These are phyloP conservation scores for Podarcis lilfordi DNA, from an alignment of 2,797 vertebrate genomes.

Conservation along the genomic window DNA sequence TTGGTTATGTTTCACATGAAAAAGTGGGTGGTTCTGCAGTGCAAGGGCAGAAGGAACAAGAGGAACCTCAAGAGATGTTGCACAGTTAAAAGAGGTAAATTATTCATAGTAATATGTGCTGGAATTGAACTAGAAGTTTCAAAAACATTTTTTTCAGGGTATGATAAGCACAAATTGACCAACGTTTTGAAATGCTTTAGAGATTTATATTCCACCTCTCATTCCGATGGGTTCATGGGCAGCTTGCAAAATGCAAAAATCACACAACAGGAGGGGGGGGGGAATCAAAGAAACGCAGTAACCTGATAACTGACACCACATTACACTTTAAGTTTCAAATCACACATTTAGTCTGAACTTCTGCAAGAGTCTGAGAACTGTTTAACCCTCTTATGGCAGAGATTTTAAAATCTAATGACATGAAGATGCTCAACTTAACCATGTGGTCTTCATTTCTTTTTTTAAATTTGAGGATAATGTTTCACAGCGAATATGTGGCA, in stretches of 20 bases:
- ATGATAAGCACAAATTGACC: neutral
- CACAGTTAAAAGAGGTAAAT: neutral
- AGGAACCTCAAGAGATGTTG: neutral
- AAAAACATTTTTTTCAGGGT: neutral
- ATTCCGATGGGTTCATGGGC: neutral
- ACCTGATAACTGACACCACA: neutral
- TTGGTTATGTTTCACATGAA: neutral
- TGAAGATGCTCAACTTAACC: too few species aligned
- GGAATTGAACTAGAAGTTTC: too few species aligned
- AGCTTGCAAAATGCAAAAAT: neutral
- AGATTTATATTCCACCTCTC: neutral
- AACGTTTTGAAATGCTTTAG: neutral
- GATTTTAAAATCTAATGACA: neutral
- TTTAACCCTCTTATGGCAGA: neutral
- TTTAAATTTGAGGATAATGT: neutral
- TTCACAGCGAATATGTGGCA: neutral
- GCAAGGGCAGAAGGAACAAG: neutral
- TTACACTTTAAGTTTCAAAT: neutral
- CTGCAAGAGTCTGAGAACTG: neutral
- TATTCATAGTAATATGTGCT: neutral
- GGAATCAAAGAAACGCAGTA: too few species aligned
- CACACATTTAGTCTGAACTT: neutral
- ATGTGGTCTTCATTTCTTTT: neutral
- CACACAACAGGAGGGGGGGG: neutral
- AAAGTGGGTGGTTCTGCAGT: neutral